Base-by-base conservation (phyloP, 2,113 vertebrate genomes). In the Nothocercus julius region DNA sequence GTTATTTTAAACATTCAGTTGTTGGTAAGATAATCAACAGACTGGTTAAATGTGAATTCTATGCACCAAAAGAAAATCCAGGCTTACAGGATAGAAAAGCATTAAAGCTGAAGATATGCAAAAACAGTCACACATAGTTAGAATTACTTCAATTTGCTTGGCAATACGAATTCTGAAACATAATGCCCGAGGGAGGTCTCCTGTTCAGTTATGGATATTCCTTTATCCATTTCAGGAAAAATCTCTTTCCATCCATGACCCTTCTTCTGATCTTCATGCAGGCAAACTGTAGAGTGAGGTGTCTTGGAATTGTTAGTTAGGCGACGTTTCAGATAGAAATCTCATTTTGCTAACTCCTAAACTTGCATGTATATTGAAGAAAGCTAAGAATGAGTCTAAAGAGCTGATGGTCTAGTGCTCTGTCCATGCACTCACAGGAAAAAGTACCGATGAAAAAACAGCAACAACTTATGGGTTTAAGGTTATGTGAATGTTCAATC, bases 101-200 rank as follows among this genome's bases (percentile, higher is more conserved):
- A 45, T 63, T 30, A 82, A 96, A 94, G 91, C 66, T 94, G 88
- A 90, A 95, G 59, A 82, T 90, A 49, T 56, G n/a, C 16, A 63
- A 92, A 92, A 85, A 38, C 82, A 91, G 81, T 78, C 87, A 80
- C 14, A 27, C 6, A 7, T 93, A 86, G 67, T 89, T 95, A 76
- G 47, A 95, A 91, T 69, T 95, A 58, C 82, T 75, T 95, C 40
- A 51, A 97, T 97, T 96, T 95, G 45, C 89, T 97, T 47, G 64
- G 97, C 93, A 83, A 25, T 93, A 80, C 62, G 93, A 97, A 76
- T 90, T 73, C 70, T 94, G 86, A 96, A 96, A 93, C 69, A 69
- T 21, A 53, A 56, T 85, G 78, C 85, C 68, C 77, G 61, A 22
- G 88, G 79, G 85, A 96, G 68, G 66, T 89, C 54, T 95, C 67